These are phyloP conservation scores for Drosophila nr. perissopoda DNA, from an alignment of 2,888 invertebrate genomes.

Conservation along the genomic window DNA sequence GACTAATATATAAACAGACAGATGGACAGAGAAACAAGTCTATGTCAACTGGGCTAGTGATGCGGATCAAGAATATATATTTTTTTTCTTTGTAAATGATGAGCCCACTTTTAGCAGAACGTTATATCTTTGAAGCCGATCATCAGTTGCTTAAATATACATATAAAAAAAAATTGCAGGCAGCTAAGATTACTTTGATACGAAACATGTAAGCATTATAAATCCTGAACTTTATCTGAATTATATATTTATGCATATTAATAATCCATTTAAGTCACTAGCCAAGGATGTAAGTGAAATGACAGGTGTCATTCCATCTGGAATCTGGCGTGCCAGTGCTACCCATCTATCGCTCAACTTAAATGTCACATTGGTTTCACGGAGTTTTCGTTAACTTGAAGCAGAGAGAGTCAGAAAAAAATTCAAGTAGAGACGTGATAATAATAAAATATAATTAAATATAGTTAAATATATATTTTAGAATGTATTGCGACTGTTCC, in stretches of 20 bases:
- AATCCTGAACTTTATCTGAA: neutral
- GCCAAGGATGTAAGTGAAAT: too few species aligned
- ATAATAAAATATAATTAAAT: neutral
- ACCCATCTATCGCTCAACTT: neutral
- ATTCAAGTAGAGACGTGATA: neutral
- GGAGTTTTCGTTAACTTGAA: neutral
- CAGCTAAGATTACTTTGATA: neutral
- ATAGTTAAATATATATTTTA: neutral
- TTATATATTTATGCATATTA: too few species aligned
- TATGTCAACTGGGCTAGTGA: too few species aligned
- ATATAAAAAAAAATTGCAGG: neutral
- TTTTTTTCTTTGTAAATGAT: neutral
- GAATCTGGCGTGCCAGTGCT: neutral
- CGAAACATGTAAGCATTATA: fast-evolving
- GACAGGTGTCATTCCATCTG: neutral
- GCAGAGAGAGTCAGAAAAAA: neutral
- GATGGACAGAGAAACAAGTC: too few species aligned
- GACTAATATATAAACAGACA: neutral
- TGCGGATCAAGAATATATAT: neutral
- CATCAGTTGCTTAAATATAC: neutral
- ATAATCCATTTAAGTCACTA: neutral
- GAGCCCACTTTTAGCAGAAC: neutral
- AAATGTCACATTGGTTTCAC: neutral
- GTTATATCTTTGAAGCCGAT: neutral
- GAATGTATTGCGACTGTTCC: slow-evolving; percentile 39